Base-by-base conservation (phyloP, 2,113 vertebrate species). In the Chiloscyllium plagiosum region DNA sequence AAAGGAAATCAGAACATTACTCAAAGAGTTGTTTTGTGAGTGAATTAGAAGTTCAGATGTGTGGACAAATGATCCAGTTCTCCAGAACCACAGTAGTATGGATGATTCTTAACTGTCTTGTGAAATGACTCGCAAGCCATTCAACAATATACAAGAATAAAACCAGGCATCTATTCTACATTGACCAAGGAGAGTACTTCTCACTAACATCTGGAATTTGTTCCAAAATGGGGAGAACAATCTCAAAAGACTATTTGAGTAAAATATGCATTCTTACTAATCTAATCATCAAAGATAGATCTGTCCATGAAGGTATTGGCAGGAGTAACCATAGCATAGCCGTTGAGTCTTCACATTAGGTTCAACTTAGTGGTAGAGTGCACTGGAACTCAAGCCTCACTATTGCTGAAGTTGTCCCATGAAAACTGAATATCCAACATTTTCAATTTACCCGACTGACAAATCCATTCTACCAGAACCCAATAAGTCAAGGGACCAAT, bases 1-100 rank as follows among this genome's bases (percentile, higher is more conserved):
- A 96, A 96, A 95, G 83, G 65, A 89, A 95, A 17, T 68, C 10
- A 85, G 68, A 95, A 42, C 15, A 42, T 47, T 47, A 47, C 42
- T 47, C 42, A 47, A 95, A 76, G 8, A 33, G 29, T 76, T 2
- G 29, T 76, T 76, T 33, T n/a, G 26, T 76, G 10, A 33, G 33
- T 13, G 72, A 33, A 12, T 26, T 33, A 76, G 72, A 2, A 76
- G 12, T 76, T 76, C 72, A 76, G 72, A 76, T 33, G 72, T 12
- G 33, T 33, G 29, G 72, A 12, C 29, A 76, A 76, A 76, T 76
- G 33, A 76, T 76, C 72, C 72, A 33, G 70, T 10, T 29, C 20
- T 70, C 69, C 24, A 70, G 20, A 70, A 24, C 20, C 72, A 76
- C 72, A 76, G 29, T 13, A n/a, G 33, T n/a, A 26, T 76, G 7